These are phyloP conservation scores for Paramormyrops kingsleyae DNA, from an alignment of 2,113 vertebrate genomes.

Conservation along the genomic window DNA sequence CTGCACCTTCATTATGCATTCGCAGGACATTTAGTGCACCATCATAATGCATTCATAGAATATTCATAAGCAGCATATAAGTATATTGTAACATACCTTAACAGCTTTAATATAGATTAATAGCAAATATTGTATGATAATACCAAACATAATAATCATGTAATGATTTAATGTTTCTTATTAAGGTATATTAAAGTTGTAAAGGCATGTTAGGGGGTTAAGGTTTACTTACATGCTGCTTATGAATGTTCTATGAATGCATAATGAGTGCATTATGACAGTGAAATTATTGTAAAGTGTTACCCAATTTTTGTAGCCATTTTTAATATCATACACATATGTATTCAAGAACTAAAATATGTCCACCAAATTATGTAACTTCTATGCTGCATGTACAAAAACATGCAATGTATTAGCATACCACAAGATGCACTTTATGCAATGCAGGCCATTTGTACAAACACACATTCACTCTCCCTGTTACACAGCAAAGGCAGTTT, in stretches of 20 bases:
- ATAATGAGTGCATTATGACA: not conserved
- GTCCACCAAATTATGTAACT: not conserved
- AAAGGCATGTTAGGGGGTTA: not conserved
- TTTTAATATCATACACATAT: not conserved
- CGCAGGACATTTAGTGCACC: too few species aligned
- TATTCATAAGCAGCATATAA: not conserved
- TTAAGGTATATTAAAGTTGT: not conserved
- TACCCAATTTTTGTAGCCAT: slow-evolving; percentile 34
- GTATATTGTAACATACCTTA: not conserved
- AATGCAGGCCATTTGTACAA: not conserved
- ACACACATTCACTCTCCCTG: not conserved
- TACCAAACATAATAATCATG: not conserved
- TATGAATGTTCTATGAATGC: not conserved
- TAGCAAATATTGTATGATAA: not conserved
- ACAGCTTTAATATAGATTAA: not conserved
- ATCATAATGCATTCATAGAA: not conserved
- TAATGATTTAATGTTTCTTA: not conserved
- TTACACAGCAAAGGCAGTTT: not conserved
- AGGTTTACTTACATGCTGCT: not conserved
- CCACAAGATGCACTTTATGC: not conserved
- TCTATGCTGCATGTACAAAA: not conserved
- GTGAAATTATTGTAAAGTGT: not conserved
- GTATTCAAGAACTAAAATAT: not conserved
- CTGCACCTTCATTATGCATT: not conserved
- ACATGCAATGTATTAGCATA: not conserved